phyloP scores from a whole-genome alignment of 2,113 vertebrate genomes.

The Mesembrinibis cayennensis region DNA sequence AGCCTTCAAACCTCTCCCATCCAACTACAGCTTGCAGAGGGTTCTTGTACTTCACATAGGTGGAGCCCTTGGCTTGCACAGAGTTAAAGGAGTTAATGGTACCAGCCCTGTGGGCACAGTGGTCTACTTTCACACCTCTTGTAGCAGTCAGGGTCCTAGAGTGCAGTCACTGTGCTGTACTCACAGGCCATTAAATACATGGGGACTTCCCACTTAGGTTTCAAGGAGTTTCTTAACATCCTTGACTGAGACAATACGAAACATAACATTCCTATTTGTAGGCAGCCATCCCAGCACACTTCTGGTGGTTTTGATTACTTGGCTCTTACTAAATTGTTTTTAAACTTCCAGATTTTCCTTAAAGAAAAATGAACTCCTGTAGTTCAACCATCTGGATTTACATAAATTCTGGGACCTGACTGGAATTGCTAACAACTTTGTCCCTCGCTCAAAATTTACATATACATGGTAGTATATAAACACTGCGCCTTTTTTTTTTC shows the following conservation, averaged over 20 bases:
- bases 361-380: background rate
- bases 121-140: background rate
- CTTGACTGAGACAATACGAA: background rate
- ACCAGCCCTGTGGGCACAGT: background rate
- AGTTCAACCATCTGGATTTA: conserved; percentile 23
- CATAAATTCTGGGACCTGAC: background rate
- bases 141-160: background rate
- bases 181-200: background rate
- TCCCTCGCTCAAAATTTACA: background rate
- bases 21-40: too few species aligned
- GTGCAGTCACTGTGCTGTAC: rapidly evolving
- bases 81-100: background rate
- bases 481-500: background rate
- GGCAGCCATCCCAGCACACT: background rate
- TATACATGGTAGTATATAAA: background rate
- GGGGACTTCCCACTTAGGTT: background rate
- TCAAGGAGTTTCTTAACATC: background rate
- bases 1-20: background rate
- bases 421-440: background rate
- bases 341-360: conserved; percentile 43
- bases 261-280: background rate
- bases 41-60: background rate
- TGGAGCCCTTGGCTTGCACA: background rate
- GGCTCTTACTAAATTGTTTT: conserved; percentile 12
- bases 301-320: conserved; percentile 34